Percentiles rank a stretch among this genome's conserved stretches.
Evolutionary conservation across 2,113 vertebrate species (phyloP).

Genomic region (Sterrhoptilus dennistouni): DNA sequence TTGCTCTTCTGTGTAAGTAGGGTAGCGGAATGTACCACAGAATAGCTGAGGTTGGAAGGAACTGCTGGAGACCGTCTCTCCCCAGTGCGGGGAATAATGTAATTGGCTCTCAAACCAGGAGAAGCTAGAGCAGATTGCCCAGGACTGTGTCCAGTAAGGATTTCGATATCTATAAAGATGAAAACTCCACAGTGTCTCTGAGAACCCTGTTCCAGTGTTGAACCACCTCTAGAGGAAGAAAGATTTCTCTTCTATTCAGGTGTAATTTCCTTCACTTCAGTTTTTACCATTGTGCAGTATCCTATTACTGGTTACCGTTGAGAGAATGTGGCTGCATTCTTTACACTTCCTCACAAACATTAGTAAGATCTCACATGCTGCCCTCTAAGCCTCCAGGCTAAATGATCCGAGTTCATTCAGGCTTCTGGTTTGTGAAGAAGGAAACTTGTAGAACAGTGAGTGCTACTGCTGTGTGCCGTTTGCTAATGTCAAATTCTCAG

Average conservation of each 20-base stretch:
- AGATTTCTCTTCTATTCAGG: background rate
- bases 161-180: background rate
- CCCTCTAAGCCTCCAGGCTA: background rate
- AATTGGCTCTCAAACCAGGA: background rate
- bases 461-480: background rate
- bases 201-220: background rate
- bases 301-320: background rate
- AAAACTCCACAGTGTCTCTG: background rate
- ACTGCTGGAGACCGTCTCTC: background rate
- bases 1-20: background rate
- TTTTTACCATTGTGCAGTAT: background rate
- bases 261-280: background rate
- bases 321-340: background rate
- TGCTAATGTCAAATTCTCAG: background rate
- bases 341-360: background rate
- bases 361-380: background rate
- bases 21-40: background rate
- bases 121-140: background rate
- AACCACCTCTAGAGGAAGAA: background rate
- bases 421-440: background rate
- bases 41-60: background rate
- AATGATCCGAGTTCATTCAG: background rate
- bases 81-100: background rate
- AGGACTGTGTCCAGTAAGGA: background rate
- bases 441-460: background rate